Evolutionary conservation across 35 echinoderm and acorn worm genomes (phyloP), one percentile per base, ranked within the genome.

Genomic region (Strongylocentrotus purpuratus): DNA sequence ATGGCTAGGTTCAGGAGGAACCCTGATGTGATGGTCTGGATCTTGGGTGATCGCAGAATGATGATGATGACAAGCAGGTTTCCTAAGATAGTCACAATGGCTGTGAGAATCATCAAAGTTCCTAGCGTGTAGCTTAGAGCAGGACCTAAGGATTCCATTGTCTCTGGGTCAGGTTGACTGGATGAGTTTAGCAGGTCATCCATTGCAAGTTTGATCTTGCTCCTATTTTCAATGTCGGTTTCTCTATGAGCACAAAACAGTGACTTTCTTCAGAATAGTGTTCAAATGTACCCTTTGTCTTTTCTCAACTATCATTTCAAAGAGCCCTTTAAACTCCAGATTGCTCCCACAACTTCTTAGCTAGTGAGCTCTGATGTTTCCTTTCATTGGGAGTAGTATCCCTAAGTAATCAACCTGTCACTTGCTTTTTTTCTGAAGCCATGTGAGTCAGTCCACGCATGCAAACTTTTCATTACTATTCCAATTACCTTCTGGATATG

Each of bases 1-100:
- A 95, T 50, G 9, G 98, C 97, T 25, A 99, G 88, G 45, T 99
- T 98, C 18, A 98, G 90, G 1, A 99, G 70, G 31, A 99, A 94
- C 2, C 97, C 94, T 14, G 90, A 96, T 5, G 98, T 99, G 59
- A 99, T 96, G 28, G 95, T 96, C 46, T 97, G 97, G 55, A 99
- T 96, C 52, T 99, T 98, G 33, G 58, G 88, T 31, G 97, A 96
- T 25, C 78, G 50, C 22, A 96, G 9, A 46, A 98, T 97, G 12
- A 99, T 97, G 22, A 90, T 33, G 5, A 98, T 95, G 32, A 99
- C 96, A 32, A 98, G 95, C 1, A 94, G 11, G 47, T 99, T 99
- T 28, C 98, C 98, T 7, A 97, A 9, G 32, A 97, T 91, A 7
- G 95, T 96, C 33, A 97, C 32, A 1, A 96, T 28, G 12, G 94